Conservation (phyloP, 2,888 invertebrate species). For the Orthosia cruda region DNA sequence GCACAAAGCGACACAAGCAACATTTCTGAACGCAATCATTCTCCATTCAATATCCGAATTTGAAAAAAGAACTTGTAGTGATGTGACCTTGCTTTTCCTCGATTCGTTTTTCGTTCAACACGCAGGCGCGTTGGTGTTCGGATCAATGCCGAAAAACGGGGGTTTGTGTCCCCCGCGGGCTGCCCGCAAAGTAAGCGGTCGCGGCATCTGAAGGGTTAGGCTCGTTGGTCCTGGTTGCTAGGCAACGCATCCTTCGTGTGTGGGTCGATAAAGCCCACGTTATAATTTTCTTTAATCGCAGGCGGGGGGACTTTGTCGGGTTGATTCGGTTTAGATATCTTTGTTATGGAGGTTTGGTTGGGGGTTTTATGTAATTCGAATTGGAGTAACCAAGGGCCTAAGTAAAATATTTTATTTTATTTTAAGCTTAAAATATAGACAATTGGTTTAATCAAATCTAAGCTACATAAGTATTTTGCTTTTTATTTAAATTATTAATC, state of each 20-base stretch:
- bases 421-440: neutral
- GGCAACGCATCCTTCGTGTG: slow-evolving; percentile 85
- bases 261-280: slow-evolving; percentile 86
- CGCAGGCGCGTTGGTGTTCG: slow-evolving; percentile 88
- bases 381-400: slow-evolving; percentile 20
- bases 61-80: slow-evolving; percentile 90
- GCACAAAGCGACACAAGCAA: slow-evolving; percentile 78
- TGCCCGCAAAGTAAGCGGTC: slow-evolving; percentile 88
- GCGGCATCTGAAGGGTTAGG: slow-evolving; percentile 90
- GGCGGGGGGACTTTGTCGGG: slow-evolving; percentile 72
- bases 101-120: slow-evolving; percentile 89
- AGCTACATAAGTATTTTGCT: neutral
- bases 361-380: slow-evolving; percentile 32
- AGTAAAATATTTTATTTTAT: slow-evolving; percentile 2
- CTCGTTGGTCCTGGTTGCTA: slow-evolving; percentile 85
- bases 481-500: no score
- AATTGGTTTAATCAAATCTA: neutral
- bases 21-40: slow-evolving; percentile 85
- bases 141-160: slow-evolving; percentile 92
- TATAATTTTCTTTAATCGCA: slow-evolving; percentile 89
- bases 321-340: slow-evolving; percentile 75
- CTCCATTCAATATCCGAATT: slow-evolving; percentile 90
- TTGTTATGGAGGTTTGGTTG: slow-evolving; percentile 66
- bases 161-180: slow-evolving; percentile 81
- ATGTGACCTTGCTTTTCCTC: slow-evolving; percentile 90